Percentiles rank a stretch among this genome's conserved stretches.
phyloP scores from a whole-genome alignment of 2,888 invertebrate species.

The Cyclophora albipunctata region DNA sequence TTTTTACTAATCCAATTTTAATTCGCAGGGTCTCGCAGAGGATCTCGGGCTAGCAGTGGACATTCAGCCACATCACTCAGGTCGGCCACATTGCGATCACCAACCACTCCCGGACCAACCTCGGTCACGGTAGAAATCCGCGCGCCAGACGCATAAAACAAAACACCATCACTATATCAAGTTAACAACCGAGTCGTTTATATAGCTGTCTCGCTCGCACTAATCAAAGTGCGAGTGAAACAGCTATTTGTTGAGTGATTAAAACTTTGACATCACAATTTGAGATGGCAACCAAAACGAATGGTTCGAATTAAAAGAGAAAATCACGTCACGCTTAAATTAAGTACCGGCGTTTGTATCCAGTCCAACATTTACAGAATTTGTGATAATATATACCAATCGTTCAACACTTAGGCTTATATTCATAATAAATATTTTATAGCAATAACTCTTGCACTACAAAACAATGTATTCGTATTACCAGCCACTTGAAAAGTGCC shows the following conservation, averaged over 20 bases:
- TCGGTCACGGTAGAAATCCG: constrained; percentile 85
- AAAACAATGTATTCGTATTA: constrained; percentile 26
- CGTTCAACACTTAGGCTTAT: constrained; percentile 53
- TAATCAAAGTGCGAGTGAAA: neutral
- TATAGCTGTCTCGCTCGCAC: too few relatives aligned
- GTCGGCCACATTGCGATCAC: constrained; percentile 74
- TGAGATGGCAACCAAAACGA: constrained; percentile 6
- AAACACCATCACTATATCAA: constrained; percentile 1
- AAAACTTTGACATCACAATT: neutral
- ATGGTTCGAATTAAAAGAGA: neutral
- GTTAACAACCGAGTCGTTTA: constrained; percentile 1
- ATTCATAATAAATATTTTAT: constrained; percentile 41
- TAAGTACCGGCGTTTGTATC: constrained; percentile 29
- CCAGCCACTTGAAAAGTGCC: constrained; percentile 66
- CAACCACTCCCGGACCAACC: constrained; percentile 59
- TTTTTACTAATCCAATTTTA: too few relatives aligned
- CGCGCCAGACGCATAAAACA: constrained; percentile 75
- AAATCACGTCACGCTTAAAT: constrained; percentile 9
- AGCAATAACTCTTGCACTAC: constrained; percentile 49
- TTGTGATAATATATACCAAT: constrained; percentile 63
- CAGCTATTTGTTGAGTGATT: neutral
- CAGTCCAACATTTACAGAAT: constrained; percentile 67
- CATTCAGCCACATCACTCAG: constrained; percentile 84
- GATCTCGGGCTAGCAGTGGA: constrained; percentile 85
- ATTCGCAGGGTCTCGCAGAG: constrained; percentile 75